A percentile compares a stretch with the other conserved stretches of the same genome.
These are phyloP conservation scores for Neodiprion virginianus DNA, from an alignment of 1,140 invertebrate species.

Conservation along the genomic window DNA sequence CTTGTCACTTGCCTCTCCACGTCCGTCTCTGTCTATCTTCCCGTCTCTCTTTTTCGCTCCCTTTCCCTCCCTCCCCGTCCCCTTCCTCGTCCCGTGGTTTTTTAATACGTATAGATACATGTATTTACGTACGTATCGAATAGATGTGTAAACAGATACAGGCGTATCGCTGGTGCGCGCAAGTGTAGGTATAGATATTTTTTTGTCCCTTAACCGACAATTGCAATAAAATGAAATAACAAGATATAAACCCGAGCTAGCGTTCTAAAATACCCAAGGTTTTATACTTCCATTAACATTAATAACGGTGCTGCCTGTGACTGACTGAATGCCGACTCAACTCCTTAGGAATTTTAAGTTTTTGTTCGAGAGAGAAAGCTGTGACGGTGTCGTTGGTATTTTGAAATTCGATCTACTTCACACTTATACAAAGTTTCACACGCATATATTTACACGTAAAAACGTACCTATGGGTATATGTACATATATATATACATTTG, in stretches of 20 bases:
- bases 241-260: not conserved
- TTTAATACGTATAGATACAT: not conserved
- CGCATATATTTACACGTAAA: no score
- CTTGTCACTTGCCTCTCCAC: conserved; percentile 32
- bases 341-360: not conserved
- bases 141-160: no score
- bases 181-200: no score
- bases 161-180: no score
- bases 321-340: not conserved
- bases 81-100: not conserved
- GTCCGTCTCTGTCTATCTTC: conserved; percentile 16
- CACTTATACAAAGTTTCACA: not conserved
- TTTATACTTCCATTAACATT: no score
- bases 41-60: not conserved
- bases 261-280: no score
- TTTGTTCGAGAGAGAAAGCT: conserved; percentile 36
- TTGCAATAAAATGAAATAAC: conserved; percentile 13
- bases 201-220: conserved; percentile 36
- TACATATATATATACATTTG: no score
- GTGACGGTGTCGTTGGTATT: conserved; percentile 25
- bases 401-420: conserved; percentile 41
- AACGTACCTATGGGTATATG: no score
- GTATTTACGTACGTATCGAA: no score
- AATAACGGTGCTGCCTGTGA: no score
- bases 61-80: conserved; percentile 17